Percentiles rank a stretch among this genome's conserved stretches.
Evolutionary conservation across 2,113 vertebrate species (phyloP).

Genomic region (Lasiurus cinereus): DNA sequence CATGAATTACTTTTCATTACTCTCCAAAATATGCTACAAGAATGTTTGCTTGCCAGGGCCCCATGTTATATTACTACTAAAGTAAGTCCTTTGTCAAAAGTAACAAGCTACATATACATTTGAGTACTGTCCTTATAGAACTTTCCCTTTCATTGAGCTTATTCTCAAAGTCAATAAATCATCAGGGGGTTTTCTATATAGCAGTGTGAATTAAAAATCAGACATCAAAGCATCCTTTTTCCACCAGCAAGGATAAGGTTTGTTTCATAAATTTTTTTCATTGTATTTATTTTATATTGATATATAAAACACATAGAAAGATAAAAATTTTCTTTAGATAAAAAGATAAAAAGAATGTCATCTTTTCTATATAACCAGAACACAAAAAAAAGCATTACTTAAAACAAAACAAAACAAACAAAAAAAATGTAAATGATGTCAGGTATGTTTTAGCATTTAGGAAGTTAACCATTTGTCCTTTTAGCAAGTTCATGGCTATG

Average conservation of each 20-base stretch:
- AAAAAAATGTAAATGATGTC: neutral
- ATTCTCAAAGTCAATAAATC: slow-evolving; percentile 65
- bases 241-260: slow-evolving; percentile 6
- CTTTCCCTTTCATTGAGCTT: slow-evolving; percentile 19
- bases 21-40: neutral
- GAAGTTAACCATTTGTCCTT: neutral
- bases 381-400: slow-evolving; percentile 28
- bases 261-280: slow-evolving; percentile 50
- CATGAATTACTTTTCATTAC: neutral
- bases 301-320: slow-evolving; percentile 13
- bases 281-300: slow-evolving; percentile 52
- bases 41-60: neutral
- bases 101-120: slow-evolving; percentile 52
- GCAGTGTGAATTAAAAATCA: slow-evolving; percentile 64
- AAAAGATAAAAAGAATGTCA: no score
- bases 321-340: neutral
- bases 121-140: slow-evolving; percentile 45
- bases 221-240: slow-evolving; percentile 55
- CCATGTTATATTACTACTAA: neutral
- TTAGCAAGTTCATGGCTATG: neutral
- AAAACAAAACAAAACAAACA: neutral
- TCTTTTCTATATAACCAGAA: slow-evolving; percentile 52
- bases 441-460: neutral
- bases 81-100: slow-evolving; percentile 49
- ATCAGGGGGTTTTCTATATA: slow-evolving; percentile 29